Percentiles rank a stretch among this genome's conserved stretches.
These are phyloP conservation scores for Harlomillsia oculata DNA, from an alignment of 1,140 invertebrate species.

Conservation along the genomic window DNA sequence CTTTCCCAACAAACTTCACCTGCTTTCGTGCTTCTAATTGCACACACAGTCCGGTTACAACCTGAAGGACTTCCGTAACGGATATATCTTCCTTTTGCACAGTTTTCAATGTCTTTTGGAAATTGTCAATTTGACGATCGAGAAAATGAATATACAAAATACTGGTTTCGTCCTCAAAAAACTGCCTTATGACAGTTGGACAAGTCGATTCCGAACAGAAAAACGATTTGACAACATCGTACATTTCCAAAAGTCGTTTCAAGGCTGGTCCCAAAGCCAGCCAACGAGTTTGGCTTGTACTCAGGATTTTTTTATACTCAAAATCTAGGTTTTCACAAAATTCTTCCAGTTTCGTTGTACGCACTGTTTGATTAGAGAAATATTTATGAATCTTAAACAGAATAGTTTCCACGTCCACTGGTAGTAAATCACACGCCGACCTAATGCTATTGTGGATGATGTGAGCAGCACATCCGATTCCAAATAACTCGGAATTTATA, in stretches of 20 bases:
- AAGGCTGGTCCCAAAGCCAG: neutral
- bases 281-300: neutral
- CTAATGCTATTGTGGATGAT: slow-evolving; percentile 38
- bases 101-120: neutral
- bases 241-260: neutral
- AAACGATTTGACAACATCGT: neutral
- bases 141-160: neutral
- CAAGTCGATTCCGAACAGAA: neutral
- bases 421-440: slow-evolving; percentile 36
- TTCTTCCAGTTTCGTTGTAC: slow-evolving; percentile 30
- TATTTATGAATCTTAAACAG: slow-evolving; percentile 37
- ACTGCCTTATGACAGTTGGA: neutral
- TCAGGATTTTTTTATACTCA: neutral
- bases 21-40: too few relatives aligned
- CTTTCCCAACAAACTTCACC: too few relatives aligned
- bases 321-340: slow-evolving; percentile 1
- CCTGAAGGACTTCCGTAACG: neutral
- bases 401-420: slow-evolving; percentile 35
- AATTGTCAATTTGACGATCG: neutral
- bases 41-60: neutral
- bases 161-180: neutral
- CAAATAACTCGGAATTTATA: slow-evolving; percentile 24
- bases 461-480: slow-evolving; percentile 36
- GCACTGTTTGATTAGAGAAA: slow-evolving; percentile 38
- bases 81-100: neutral